phyloP scores from a whole-genome alignment of 1,140 invertebrate genomes.

The Macrobrachium rosenbergii region DNA sequence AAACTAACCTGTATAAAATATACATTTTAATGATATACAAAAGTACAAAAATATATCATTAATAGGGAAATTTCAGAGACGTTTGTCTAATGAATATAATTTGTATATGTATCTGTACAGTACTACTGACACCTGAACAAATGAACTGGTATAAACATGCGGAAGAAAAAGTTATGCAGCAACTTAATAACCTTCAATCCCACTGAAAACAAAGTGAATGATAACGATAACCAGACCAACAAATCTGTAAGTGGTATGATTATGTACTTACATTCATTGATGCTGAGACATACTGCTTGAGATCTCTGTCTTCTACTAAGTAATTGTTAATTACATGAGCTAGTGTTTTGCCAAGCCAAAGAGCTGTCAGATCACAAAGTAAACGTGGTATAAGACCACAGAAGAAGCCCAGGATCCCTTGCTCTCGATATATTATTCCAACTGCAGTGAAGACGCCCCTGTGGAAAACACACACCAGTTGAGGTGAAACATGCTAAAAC shows the following conservation, averaged over 20 bases:
- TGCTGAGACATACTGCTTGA: constrained; percentile 76
- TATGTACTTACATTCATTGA: constrained; percentile 73
- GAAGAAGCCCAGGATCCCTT: constrained; percentile 88
- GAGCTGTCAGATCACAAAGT: constrained; percentile 81
- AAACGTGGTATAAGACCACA: constrained; percentile 85
- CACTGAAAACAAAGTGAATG: not conserved
- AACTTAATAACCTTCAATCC: too few species aligned
- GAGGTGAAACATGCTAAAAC: too few species aligned
- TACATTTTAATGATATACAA: not conserved
- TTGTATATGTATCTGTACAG: too few species aligned
- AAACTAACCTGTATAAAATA: not conserved
- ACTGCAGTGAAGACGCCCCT: constrained; percentile 82
- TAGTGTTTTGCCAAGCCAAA: constrained; percentile 80
- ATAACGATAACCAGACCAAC: not conserved
- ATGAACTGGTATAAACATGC: too few species aligned
- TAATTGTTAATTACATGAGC: constrained; percentile 85
- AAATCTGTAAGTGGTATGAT: not conserved
- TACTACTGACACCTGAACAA: too few species aligned
- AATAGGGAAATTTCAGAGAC: too few species aligned
- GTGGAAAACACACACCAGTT: constrained; percentile 67
- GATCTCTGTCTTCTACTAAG: constrained; percentile 81
- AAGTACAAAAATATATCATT: too few species aligned
- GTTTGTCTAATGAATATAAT: too few species aligned
- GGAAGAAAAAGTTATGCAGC: not conserved
- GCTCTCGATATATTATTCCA: constrained; percentile 82